Conservation (phyloP, 2,797 vertebrate species). For the Lemur catta region DNA sequence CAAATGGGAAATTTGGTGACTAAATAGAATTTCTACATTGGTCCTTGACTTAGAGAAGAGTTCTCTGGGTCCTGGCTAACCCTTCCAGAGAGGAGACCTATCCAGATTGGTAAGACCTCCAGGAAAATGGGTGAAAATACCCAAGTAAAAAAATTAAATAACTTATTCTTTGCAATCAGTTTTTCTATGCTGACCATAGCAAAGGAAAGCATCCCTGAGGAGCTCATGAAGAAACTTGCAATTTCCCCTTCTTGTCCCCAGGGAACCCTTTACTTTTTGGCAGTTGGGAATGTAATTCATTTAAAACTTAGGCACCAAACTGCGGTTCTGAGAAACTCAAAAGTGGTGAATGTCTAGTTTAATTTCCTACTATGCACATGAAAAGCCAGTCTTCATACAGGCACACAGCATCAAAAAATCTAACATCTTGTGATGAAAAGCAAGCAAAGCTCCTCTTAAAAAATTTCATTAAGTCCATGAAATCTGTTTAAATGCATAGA, state of each 20-base stretch:
- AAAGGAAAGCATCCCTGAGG: not conserved
- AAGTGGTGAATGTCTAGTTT: not conserved
- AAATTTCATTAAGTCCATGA: conserved; percentile 44
- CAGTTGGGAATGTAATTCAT: conserved; percentile 48
- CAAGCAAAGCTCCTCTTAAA: not conserved
- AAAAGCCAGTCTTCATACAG: conserved; percentile 17
- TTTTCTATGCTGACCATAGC: not conserved
- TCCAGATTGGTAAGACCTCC: not conserved
- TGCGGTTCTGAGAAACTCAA: conserved; percentile 18
- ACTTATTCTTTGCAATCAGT: conserved; percentile 5
- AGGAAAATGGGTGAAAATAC: not conserved
- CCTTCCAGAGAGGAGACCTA: not conserved
- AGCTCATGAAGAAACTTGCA: not conserved
- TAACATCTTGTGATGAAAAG: conserved; percentile 8
- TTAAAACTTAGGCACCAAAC: not conserved
- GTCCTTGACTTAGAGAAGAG: not conserved
- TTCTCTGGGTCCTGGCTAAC: not conserved
- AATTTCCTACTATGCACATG: conserved; percentile 47
- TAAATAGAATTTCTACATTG: not conserved
- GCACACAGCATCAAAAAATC: not conserved
- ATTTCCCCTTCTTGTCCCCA: not conserved
- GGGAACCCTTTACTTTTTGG: conserved; percentile 47
- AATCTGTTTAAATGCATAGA: not conserved
- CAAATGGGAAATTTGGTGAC: fast-evolving
- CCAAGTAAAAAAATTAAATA: not conserved